Percentiles rank a stretch among this genome's conserved stretches.
These are phyloP conservation scores for Autographa pulchrina DNA, from an alignment of 2,888 invertebrate genomes.

Conservation along the genomic window DNA sequence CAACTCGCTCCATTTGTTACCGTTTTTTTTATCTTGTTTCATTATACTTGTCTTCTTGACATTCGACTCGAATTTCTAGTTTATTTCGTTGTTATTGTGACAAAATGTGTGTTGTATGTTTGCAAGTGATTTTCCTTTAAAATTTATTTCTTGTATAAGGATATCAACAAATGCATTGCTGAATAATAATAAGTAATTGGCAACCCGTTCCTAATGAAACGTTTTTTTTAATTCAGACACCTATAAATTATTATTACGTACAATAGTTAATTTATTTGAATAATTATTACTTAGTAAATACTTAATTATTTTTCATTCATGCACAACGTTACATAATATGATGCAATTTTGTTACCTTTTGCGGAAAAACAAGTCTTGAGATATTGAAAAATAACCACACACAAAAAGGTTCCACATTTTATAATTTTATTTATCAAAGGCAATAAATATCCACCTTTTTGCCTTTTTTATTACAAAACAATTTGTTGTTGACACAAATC, in stretches of 20 bases:
- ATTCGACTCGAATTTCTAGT: not conserved
- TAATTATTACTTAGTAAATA: no score
- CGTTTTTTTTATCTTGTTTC: conserved; percentile 8
- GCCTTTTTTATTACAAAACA: no score
- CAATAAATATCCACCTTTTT: not conserved
- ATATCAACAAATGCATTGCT: not conserved
- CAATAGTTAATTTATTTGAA: no score
- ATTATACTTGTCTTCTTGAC: conserved; percentile 1
- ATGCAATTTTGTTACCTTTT: not conserved
- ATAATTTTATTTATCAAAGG: not conserved
- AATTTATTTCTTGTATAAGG: not conserved
- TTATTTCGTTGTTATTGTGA: not conserved
- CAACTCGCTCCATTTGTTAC: conserved; percentile 1
- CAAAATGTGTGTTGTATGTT: not conserved
- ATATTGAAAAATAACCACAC: not conserved
- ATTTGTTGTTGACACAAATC: no score
- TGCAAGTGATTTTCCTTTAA: not conserved
- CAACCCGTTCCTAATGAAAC: no score
- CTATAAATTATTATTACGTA: no score
- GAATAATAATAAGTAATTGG: no score
- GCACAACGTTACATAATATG: not conserved
- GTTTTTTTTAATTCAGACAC: no score
- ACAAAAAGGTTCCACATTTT: not conserved
- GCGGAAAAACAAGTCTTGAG: not conserved
- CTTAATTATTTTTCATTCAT: not conserved